phyloP scores from a whole-genome alignment of 2,888 invertebrate genomes.

The Agapostemon virescens region DNA sequence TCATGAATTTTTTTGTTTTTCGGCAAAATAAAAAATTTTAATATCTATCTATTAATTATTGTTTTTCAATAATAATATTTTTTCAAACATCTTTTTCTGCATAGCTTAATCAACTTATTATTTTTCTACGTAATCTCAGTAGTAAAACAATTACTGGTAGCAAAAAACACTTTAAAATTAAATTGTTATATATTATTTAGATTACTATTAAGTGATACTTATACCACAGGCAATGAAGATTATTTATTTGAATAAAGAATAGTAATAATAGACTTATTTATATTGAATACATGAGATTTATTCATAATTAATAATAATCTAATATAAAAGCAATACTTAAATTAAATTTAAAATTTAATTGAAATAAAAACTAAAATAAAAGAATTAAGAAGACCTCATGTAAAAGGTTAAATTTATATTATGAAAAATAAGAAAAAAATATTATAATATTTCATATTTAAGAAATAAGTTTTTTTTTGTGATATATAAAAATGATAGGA shows the following conservation, averaged over 20 bases:
- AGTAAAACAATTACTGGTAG: background rate
- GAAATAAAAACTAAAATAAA: background rate
- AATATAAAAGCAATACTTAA: background rate
- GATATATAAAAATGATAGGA: background rate
- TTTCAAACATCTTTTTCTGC: background rate
- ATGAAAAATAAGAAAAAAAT: background rate
- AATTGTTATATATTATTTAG: background rate
- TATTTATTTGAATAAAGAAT: background rate
- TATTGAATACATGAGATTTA: background rate
- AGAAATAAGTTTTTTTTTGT: background rate
- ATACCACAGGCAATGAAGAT: background rate
- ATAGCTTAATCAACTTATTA: background rate
- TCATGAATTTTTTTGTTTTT: background rate
- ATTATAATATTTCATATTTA: background rate
- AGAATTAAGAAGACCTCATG: background rate
- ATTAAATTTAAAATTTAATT: background rate
- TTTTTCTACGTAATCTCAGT: too few relatives aligned
- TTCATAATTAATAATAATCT: background rate
- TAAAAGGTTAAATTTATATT: background rate
- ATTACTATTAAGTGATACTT: too few relatives aligned
- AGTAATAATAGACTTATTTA: background rate
- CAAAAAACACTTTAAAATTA: background rate
- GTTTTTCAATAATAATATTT: background rate
- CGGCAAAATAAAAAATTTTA: background rate
- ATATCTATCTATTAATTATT: background rate